Percentiles rank a stretch among this genome's conserved stretches.
These are phyloP conservation scores for Pheosia tremula DNA, from an alignment of 2,888 invertebrate species.

Conservation along the genomic window DNA sequence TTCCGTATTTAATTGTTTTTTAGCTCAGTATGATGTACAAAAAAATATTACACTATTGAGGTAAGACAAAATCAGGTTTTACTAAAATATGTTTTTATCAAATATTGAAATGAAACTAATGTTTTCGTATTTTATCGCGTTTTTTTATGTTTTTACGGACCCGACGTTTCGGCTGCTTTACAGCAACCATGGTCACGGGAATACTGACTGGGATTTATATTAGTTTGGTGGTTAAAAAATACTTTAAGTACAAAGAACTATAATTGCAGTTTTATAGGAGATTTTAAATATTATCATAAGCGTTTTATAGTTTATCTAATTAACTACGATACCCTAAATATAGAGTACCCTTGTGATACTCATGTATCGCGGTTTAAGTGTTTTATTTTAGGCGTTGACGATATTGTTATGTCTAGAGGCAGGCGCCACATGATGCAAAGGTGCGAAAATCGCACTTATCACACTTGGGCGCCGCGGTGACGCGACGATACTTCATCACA, in stretches of 20 bases:
- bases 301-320: background rate
- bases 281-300: too few species aligned
- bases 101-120: too few species aligned
- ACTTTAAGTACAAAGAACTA: too few species aligned
- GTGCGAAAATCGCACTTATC: conserved; percentile 45
- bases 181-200: too few species aligned
- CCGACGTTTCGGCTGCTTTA: too few species aligned
- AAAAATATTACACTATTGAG: background rate
- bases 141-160: too few species aligned
- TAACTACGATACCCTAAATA: conserved; percentile 21
- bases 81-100: too few species aligned
- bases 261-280: too few species aligned
- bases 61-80: background rate
- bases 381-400: conserved; percentile 67
- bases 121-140: too few species aligned
- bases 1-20: conserved; percentile 12
- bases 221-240: too few species aligned
- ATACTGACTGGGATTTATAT: too few species aligned
- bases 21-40: background rate
- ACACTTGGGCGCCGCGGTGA: conserved; percentile 6
- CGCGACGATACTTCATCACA: conserved; percentile 23
- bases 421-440: conserved; percentile 57
- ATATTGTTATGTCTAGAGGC: conserved; percentile 65
- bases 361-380: conserved; percentile 67
- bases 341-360: conserved; percentile 48